Conservation (phyloP, 2,888 invertebrate species). For the Rhaphigaster nebulosa region DNA sequence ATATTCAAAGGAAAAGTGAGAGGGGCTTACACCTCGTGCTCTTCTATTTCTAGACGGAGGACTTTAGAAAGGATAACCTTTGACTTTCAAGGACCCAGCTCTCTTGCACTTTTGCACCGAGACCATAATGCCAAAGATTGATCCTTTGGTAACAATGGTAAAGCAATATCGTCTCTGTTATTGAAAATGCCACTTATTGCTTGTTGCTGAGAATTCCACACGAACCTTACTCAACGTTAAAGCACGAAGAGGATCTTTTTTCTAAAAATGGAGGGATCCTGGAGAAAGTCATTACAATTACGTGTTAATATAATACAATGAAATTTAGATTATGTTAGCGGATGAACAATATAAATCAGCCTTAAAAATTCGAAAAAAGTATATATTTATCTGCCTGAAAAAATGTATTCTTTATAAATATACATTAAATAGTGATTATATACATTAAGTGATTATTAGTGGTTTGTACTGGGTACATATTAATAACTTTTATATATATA, state of each 20-base stretch:
- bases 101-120: slow-evolving; percentile 30
- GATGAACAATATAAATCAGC: too few species aligned
- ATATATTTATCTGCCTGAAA: too few species aligned
- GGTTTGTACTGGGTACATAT: too few species aligned
- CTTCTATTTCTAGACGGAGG: slow-evolving; percentile 38
- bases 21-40: not conserved
- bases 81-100: slow-evolving; percentile 6
- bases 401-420: too few species aligned
- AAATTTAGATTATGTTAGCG: too few species aligned
- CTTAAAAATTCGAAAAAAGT: too few species aligned
- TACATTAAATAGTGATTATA: too few species aligned
- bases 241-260: not conserved
- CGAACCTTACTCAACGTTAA: not conserved
- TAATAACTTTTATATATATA: too few species aligned
- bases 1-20: slow-evolving; percentile 1
- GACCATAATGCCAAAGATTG: not conserved
- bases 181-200: not conserved
- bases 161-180: not conserved
- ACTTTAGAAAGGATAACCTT: slow-evolving; percentile 45
- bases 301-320: not conserved
- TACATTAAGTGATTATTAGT: too few species aligned
- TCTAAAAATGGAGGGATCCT: not conserved
- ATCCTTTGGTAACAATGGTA: not conserved
- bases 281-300: not conserved
- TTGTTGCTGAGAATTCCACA: not conserved